These are phyloP conservation scores for Hyppa rectilinea DNA, from an alignment of 2,888 invertebrate species.

Conservation along the genomic window DNA sequence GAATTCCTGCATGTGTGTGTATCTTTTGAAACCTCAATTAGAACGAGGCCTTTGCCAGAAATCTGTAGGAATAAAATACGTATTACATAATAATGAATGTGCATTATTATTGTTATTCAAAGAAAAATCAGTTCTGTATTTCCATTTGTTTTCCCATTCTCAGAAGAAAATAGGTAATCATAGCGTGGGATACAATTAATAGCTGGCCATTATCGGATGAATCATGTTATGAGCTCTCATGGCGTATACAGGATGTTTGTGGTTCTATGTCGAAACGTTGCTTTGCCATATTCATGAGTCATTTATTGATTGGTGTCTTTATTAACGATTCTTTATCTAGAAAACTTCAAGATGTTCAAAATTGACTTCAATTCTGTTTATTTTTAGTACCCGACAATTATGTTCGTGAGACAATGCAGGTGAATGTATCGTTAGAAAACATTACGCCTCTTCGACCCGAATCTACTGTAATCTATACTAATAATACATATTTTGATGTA, in stretches of 20 bases:
- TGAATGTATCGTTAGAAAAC: neutral
- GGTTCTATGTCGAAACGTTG: slow-evolving; percentile 1
- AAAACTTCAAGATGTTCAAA: neutral
- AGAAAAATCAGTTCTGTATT: slow-evolving; percentile 16
- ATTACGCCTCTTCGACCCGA: too few relatives aligned
- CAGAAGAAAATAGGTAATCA: slow-evolving; percentile 35
- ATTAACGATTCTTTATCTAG: slow-evolving; percentile 7
- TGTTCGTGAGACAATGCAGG: neutral
- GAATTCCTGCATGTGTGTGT: neutral
- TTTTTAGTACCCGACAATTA: too few relatives aligned
- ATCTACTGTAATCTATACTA: too few relatives aligned
- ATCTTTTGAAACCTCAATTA: neutral
- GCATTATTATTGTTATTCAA: too few relatives aligned
- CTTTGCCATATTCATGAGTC: slow-evolving; percentile 18
- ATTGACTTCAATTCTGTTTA: neutral
- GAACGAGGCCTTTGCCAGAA: neutral
- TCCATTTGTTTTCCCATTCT: slow-evolving; percentile 34
- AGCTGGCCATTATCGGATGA: slow-evolving; percentile 45
- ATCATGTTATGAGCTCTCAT: slow-evolving; percentile 28
- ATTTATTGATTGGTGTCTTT: slow-evolving; percentile 11
- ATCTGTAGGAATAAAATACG: too few relatives aligned
- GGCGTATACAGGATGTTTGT: slow-evolving; percentile 17
- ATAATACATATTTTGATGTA: too few relatives aligned
- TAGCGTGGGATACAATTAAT: slow-evolving; percentile 42
- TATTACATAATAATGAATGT: too few relatives aligned